A percentile compares a stretch with the other conserved stretches of the same genome.
Evolutionary conservation across 2,797 vertebrate genomes (phyloP).

Genomic region (Spinibarbus caldwelli): DNA sequence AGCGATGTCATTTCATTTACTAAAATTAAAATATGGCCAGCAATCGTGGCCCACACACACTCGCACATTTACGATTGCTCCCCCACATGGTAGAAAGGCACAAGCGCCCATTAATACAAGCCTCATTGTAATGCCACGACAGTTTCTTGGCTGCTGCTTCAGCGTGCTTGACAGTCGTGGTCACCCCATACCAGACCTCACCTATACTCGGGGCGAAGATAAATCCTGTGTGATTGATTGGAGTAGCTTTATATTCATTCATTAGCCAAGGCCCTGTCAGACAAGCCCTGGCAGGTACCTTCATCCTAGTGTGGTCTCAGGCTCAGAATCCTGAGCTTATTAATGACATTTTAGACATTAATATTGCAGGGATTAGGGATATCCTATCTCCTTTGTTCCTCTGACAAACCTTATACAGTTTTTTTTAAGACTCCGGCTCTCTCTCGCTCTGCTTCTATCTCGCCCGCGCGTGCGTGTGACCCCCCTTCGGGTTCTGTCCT

Average conservation of each 20-base stretch:
- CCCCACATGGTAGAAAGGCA: constrained; percentile 62
- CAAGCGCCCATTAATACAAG: constrained; percentile 72
- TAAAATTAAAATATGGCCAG: constrained; percentile 55
- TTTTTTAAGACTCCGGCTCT: constrained; percentile 42
- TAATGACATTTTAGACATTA: constrained; percentile 85
- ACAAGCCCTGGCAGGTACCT: constrained; percentile 84
- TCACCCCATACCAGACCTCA: constrained; percentile 83
- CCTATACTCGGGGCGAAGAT: constrained; percentile 79
- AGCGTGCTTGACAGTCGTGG: constrained; percentile 77
- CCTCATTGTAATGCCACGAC: constrained; percentile 74
- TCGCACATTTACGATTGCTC: constrained; percentile 40
- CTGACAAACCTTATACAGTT: constrained; percentile 66
- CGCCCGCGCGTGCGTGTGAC: constrained; percentile 3
- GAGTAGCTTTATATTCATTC: constrained; percentile 81
- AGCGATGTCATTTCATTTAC: constrained; percentile 44
- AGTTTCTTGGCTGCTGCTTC: constrained; percentile 74
- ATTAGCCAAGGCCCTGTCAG: constrained; percentile 82
- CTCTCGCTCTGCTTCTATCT: constrained; percentile 46
- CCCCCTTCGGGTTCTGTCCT: constrained; percentile 40
- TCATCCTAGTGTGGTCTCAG: constrained; percentile 81
- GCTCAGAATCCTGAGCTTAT: constrained; percentile 77
- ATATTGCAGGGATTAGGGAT: constrained; percentile 80
- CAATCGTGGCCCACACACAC: constrained; percentile 33
- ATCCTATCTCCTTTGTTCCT: constrained; percentile 75
- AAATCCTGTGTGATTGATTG: constrained; percentile 81